phyloP scores from a whole-genome alignment of 2,113 vertebrate genomes.

The Festucalex cinctus region DNA sequence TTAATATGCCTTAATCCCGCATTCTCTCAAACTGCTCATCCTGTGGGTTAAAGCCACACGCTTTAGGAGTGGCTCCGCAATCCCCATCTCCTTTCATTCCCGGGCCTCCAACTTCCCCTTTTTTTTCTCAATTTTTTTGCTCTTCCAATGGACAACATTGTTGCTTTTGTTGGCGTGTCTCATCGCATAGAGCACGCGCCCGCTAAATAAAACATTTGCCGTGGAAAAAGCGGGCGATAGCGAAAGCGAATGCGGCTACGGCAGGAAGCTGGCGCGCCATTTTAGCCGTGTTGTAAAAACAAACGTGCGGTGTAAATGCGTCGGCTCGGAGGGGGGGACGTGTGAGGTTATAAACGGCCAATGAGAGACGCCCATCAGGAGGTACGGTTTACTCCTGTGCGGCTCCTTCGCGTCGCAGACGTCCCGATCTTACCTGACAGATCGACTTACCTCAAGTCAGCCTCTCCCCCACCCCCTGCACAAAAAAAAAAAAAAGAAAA shows the following conservation, averaged over 20 bases:
- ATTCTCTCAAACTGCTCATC: constrained; percentile 44
- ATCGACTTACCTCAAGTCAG: constrained; percentile 61
- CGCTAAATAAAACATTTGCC: constrained; percentile 65
- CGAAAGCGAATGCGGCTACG: constrained; percentile 22
- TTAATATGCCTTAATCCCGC: constrained; percentile 57
- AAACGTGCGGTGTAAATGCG: constrained; percentile 49
- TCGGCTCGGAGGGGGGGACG: constrained; percentile 24
- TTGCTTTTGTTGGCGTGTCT: constrained; percentile 51
- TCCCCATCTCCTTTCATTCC: constrained; percentile 37
- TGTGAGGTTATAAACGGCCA: constrained; percentile 34
- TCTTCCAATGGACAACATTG: constrained; percentile 33
- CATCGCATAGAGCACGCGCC: constrained; percentile 19
- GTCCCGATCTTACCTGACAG: constrained; percentile 48
- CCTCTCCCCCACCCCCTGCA: constrained; percentile 19
- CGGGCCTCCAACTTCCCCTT: constrained; percentile 12
- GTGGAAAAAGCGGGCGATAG: constrained; percentile 44
- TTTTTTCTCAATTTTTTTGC: not conserved
- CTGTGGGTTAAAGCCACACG: constrained; percentile 42
- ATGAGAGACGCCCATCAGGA: constrained; percentile 56
- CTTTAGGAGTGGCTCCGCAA: constrained; percentile 38
- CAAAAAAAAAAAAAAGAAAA: too few relatives aligned
- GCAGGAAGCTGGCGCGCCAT: constrained; percentile 34
- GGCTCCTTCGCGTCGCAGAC: constrained; percentile 31
- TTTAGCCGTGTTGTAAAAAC: constrained; percentile 56
- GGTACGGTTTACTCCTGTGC: constrained; percentile 52